Percentiles rank a stretch among this genome's conserved stretches.
These are phyloP conservation scores for Epinotia bilunana DNA, from an alignment of 2,888 invertebrate genomes.

Conservation along the genomic window DNA sequence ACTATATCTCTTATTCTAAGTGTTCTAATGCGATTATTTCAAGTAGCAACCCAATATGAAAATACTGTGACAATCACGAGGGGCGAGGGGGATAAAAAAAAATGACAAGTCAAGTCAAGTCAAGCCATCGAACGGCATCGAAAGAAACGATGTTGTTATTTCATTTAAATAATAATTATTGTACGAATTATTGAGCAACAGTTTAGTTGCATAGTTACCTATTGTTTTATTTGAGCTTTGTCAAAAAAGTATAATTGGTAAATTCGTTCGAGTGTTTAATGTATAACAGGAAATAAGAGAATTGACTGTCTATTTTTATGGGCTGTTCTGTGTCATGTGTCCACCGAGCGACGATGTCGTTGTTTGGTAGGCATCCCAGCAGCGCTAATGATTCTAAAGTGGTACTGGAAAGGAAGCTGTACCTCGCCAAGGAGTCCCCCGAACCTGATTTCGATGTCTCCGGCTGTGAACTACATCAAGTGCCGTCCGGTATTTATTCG, in stretches of 20 bases:
- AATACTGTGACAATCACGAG: neutral
- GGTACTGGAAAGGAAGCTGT: conserved; percentile 75
- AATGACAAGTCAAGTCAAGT: conserved; percentile 9
- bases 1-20: no score
- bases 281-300: conserved; percentile 53
- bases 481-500: conserved; percentile 91
- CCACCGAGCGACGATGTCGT: conserved; percentile 72
- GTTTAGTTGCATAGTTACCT: neutral
- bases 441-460: conserved; percentile 92
- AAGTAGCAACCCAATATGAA: neutral
- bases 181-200: neutral
- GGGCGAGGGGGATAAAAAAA: neutral
- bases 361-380: conserved; percentile 70
- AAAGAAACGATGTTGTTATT: conserved; percentile 40
- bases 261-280: conserved; percentile 45
- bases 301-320: conserved; percentile 64
- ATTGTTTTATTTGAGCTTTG: conserved; percentile 7
- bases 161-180: neutral
- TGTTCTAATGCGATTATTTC: neutral
- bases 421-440: conserved; percentile 88
- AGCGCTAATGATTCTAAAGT: conserved; percentile 64
- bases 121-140: conserved; percentile 13
- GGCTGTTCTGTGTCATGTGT: conserved; percentile 78
- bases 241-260: conserved; percentile 14
- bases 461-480: conserved; percentile 88